These are phyloP conservation scores for Ophraella communa DNA, from an alignment of 2,888 invertebrate species.

Conservation along the genomic window DNA sequence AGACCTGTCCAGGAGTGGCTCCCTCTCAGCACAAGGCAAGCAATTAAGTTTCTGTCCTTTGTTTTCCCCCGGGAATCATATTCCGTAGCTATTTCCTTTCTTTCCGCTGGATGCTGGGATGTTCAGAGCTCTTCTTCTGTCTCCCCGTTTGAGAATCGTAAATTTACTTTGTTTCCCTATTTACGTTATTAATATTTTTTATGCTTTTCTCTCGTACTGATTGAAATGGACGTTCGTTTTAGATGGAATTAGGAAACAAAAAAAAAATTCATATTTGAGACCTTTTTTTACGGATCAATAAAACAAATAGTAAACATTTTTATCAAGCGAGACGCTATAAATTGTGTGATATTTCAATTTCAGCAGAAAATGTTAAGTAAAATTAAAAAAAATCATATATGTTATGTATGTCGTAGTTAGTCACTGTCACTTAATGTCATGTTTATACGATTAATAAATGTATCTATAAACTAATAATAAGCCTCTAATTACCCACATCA, in stretches of 20 bases:
- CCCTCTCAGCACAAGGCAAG: slow-evolving; percentile 44
- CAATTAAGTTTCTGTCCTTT: slow-evolving; percentile 57
- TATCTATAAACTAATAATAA: no score
- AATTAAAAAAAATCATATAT: no score
- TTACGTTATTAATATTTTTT: slow-evolving; percentile 14
- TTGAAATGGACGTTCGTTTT: neutral
- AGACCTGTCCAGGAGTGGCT: slow-evolving; percentile 55
- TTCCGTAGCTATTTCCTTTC: slow-evolving; percentile 49
- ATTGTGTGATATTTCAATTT: no score
- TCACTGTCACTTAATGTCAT: no score
- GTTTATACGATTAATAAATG: no score
- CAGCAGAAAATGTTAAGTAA: no score
- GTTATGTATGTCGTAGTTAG: no score
- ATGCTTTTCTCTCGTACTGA: neutral
- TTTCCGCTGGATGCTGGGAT: slow-evolving; percentile 37
- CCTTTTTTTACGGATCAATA: neutral
- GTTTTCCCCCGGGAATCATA: slow-evolving; percentile 56
- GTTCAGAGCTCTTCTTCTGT: slow-evolving; percentile 49
- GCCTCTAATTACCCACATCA: no score
- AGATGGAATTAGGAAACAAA: neutral
- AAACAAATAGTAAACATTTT: no score
- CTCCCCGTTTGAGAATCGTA: slow-evolving; percentile 58
- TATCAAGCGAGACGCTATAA: no score
- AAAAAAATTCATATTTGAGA: neutral
- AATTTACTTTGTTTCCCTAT: slow-evolving; percentile 55